A percentile compares a stretch with the other conserved stretches of the same genome.
phyloP scores from a whole-genome alignment of 30 jellyfish, hydroid and myxozoan species.

The Aurelia sp. region DNA sequence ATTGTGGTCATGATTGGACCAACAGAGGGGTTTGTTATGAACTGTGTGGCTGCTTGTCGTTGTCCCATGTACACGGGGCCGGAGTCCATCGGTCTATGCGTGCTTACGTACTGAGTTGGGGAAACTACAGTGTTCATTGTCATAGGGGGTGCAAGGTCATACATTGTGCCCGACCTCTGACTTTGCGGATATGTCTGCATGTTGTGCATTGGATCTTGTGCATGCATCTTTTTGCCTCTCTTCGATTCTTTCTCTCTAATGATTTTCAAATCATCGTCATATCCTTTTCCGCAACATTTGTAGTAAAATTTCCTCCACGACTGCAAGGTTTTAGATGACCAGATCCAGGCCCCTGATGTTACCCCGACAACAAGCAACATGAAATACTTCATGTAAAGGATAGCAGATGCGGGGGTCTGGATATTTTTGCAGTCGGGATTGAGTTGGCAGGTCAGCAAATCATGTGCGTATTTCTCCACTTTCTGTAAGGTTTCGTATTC shows the following conservation, averaged over 20 bases:
- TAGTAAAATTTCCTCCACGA: slow-evolving; percentile 82
- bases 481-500: slow-evolving; percentile 65
- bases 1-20: slow-evolving; percentile 59
- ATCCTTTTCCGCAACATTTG: slow-evolving; percentile 64
- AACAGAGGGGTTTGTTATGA: slow-evolving; percentile 43
- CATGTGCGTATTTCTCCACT: slow-evolving; percentile 54
- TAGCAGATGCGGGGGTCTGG: slow-evolving; percentile 57
- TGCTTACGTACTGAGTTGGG: slow-evolving; percentile 54
- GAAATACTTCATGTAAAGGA: slow-evolving; percentile 80
- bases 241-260: slow-evolving; percentile 35
- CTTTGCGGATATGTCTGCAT: slow-evolving; percentile 7
- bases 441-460: slow-evolving; percentile 53
- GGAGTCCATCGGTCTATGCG: slow-evolving; percentile 25
- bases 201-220: slow-evolving; percentile 7
- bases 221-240: slow-evolving; percentile 5
- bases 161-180: slow-evolving; percentile 41
- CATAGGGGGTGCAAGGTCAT: slow-evolving; percentile 63
- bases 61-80: slow-evolving; percentile 33
- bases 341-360: slow-evolving; percentile 95
- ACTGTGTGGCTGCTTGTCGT: slow-evolving; percentile 53
- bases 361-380: slow-evolving; percentile 94
- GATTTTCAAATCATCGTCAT: slow-evolving; percentile 32
- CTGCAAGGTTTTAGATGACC: slow-evolving; percentile 90
- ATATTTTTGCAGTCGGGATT: slow-evolving; percentile 51
- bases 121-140: slow-evolving; percentile 61